Evolutionary conservation across 2,888 invertebrate species (phyloP).

Genomic region (Ecliptopera silaceata): DNA sequence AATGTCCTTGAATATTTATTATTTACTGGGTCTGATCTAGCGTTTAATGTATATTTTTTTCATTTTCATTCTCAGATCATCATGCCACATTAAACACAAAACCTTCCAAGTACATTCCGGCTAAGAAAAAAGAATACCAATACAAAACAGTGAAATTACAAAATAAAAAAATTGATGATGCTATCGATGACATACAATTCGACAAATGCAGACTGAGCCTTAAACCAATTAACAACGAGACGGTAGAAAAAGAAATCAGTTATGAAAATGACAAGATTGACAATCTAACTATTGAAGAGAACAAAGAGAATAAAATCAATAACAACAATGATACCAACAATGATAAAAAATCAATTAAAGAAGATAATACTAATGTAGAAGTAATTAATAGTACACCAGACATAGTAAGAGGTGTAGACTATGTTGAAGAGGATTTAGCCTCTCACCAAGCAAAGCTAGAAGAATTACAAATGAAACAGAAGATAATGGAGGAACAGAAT

Average conservation of each 20-base stretch:
- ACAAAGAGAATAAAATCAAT: slow-evolving; percentile 31
- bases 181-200: slow-evolving; percentile 61
- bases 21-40: too few relatives aligned
- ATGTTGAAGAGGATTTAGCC: slow-evolving; percentile 64
- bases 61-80: not conserved
- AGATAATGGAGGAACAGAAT: slow-evolving; percentile 91
- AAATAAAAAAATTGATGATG: slow-evolving; percentile 60
- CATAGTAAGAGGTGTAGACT: slow-evolving; percentile 61
- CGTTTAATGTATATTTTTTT: too few relatives aligned
- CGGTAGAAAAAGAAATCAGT: slow-evolving; percentile 14
- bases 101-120: slow-evolving; percentile 14
- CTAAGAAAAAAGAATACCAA: slow-evolving; percentile 27
- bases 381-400: slow-evolving; percentile 50
- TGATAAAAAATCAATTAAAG: not conserved
- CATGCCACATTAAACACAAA: slow-evolving; percentile 9
- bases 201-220: slow-evolving; percentile 72
- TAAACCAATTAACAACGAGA: slow-evolving; percentile 45
- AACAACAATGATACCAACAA: slow-evolving; percentile 29
- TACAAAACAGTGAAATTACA: slow-evolving; percentile 36
- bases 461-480: slow-evolving; percentile 87
- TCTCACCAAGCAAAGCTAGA: slow-evolving; percentile 83
- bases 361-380: slow-evolving; percentile 28
- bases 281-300: slow-evolving; percentile 36
- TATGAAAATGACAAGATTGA: slow-evolving; percentile 28
- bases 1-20: too few relatives aligned